These are phyloP conservation scores for Campoletis sonorensis DNA, from an alignment of 1,140 invertebrate species.

Conservation along the genomic window DNA sequence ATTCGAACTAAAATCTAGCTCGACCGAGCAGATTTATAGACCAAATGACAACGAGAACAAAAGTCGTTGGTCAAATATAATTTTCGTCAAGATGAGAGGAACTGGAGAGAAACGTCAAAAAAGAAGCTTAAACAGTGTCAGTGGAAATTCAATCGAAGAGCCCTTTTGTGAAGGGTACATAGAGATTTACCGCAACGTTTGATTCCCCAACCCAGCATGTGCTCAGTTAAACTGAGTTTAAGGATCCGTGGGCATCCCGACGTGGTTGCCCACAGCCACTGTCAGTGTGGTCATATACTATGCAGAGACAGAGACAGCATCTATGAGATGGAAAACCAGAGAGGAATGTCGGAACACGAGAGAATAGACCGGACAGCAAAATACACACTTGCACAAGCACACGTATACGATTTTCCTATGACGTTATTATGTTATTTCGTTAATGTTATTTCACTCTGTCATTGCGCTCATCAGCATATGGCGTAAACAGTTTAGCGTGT, in stretches of 20 bases:
- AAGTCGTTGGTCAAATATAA: no score
- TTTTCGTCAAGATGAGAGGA: no score
- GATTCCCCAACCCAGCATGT: background rate
- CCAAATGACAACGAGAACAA: no score
- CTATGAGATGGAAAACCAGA: background rate
- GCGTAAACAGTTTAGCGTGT: no score
- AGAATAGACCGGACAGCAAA: background rate
- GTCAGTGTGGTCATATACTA: background rate
- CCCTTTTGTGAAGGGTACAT: background rate
- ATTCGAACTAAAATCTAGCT: no score
- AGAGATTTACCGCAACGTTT: conserved; percentile 10
- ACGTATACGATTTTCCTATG: background rate
- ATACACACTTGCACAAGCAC: background rate
- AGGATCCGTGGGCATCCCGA: background rate
- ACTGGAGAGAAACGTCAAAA: background rate
- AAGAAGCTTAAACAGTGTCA: background rate
- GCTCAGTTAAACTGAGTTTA: conserved; percentile 6
- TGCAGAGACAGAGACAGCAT: background rate
- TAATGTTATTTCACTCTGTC: background rate
- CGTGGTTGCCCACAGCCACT: conserved; percentile 7
- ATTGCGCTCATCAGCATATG: no score
- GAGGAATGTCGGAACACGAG: background rate
- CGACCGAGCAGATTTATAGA: no score
- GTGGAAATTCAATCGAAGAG: background rate
- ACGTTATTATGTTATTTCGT: background rate